Evolutionary conservation across 2,113 vertebrate genomes (phyloP), one percentile per base, ranked within the genome.

Genomic region (Odontophorus gujanensis): DNA sequence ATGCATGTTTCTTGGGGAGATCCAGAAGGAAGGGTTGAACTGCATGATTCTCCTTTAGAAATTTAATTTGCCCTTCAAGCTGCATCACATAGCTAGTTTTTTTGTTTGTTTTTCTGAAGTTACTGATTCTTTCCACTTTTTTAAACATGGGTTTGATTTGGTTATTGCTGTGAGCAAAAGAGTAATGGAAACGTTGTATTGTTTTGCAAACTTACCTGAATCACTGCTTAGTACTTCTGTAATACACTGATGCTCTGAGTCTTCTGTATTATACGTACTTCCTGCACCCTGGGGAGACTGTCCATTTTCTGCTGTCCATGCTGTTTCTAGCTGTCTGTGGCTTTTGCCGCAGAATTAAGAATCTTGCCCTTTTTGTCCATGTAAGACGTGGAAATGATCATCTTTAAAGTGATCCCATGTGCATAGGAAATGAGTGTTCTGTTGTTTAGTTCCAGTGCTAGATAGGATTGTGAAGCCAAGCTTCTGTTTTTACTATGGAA

Each of bases 1-100:
- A 40, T 61, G 28, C 4, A 11, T 63, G 40, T 5, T 6, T 74
- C 18, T 85, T 0, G 0, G 47, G 28, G 67, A 79, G 24, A 7
- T 14, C 57, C 22, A 61, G 34, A 71, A 68, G 50, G 58, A 74
- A 53, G 36, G 19, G 14, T 38, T 78, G 69, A 92, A 17, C 32
- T 78, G 5, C 48, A 5, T 36, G 11, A 5, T 66, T 75, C 43
- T 90, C 32, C 8, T 68, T 57, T 68, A 50, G 65, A 34, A 85
- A 36, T 87, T 87, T 34, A 47, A 67, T 87, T 80, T 81, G 13
- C 25, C 78, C 48, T 91, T 72, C 34, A 51, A 50, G 21, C 18
- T 47, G 6, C 30, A 58, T n/a, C 22, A 6, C 30, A 40, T 62
- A 68, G 22, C 50, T 62, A 1, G 18, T 78, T 84, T 72, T 51